Evolutionary conservation across 2,797 vertebrate species (phyloP).

Genomic region (Peromyscus nudipes): DNA sequence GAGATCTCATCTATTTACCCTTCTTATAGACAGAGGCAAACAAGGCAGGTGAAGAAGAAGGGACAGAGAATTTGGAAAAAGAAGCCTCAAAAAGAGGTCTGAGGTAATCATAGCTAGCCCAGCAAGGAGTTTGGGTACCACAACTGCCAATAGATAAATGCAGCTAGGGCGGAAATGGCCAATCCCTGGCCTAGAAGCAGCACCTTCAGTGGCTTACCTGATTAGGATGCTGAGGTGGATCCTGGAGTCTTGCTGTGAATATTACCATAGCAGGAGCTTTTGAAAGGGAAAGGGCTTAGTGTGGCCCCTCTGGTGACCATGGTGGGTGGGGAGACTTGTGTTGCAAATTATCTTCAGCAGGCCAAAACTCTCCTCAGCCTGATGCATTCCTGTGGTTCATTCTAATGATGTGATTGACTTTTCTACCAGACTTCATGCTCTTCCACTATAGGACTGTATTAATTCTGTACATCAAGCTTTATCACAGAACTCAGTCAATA

Average conservation of each 20-base stretch:
- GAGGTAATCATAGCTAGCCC: not conserved
- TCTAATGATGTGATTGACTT: not conserved
- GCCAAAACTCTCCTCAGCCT: not conserved
- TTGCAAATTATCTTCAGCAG: not conserved
- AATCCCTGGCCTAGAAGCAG: not conserved
- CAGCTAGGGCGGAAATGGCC: not conserved
- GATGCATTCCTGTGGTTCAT: not conserved
- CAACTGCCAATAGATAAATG: accelerated
- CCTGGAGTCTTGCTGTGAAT: not conserved
- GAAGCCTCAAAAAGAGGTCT: not conserved
- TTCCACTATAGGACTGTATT: not conserved
- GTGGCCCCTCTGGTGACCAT: not conserved
- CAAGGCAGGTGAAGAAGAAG: not conserved
- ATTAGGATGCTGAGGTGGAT: not conserved
- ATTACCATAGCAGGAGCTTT: not conserved
- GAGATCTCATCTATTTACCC: too few species aligned
- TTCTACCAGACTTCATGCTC: not conserved
- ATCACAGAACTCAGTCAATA: not conserved
- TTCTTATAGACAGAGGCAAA: not conserved
- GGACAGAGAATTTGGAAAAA: not conserved
- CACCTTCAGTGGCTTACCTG: not conserved
- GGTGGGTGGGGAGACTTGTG: not conserved
- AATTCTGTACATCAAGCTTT: not conserved
- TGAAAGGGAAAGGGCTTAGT: not conserved
- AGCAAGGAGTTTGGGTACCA: not conserved